These are phyloP conservation scores for Micromys minutus DNA, from an alignment of 2,113 vertebrate species.

Conservation along the genomic window DNA sequence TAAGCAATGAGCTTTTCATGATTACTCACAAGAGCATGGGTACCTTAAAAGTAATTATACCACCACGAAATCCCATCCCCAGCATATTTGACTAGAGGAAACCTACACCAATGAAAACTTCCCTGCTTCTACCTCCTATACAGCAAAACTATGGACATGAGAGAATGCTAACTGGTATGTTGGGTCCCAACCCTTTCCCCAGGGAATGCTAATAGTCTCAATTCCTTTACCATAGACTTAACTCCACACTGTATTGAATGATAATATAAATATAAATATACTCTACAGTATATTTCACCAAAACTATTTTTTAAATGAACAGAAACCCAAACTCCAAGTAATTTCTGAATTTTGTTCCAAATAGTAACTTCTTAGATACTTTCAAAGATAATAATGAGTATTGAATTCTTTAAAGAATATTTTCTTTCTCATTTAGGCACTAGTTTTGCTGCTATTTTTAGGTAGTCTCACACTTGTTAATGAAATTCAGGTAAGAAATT, in stretches of 20 bases:
- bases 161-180: not conserved
- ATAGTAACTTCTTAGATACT: not conserved
- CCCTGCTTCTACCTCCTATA: not conserved
- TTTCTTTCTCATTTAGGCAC: not conserved
- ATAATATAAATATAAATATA: no score
- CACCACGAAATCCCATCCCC: not conserved
- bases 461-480: not conserved
- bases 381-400: constrained; percentile 28
- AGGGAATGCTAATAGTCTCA: not conserved
- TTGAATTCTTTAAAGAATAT: not conserved
- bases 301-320: constrained; percentile 1
- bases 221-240: not conserved
- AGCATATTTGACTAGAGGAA: not conserved
- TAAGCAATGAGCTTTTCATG: not conserved
- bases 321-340: not conserved
- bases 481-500: not conserved
- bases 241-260: not conserved
- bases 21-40: not conserved
- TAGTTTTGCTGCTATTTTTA: constrained; percentile 37
- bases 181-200: not conserved
- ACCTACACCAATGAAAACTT: not conserved
- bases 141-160: not conserved
- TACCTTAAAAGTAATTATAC: not conserved
- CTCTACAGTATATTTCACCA: not conserved
- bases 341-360: not conserved